Evolutionary conservation across 2,113 vertebrate genomes (phyloP), one percentile per base, ranked within the genome.

Genomic region (Siphamia tubifer): DNA sequence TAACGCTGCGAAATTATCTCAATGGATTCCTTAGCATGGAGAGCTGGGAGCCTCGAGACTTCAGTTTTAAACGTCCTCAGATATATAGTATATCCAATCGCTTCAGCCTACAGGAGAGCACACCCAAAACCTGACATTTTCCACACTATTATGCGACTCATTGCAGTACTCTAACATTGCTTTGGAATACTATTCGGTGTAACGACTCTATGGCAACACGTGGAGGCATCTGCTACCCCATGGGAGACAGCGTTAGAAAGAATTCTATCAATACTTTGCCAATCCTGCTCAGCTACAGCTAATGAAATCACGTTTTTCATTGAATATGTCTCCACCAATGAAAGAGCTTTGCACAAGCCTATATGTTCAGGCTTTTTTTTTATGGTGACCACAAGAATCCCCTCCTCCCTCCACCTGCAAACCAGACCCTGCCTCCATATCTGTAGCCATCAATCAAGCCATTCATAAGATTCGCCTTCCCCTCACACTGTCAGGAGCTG

Each of bases 1-100:
- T 88, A 92, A 91, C 89, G 87, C 89, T 91, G 86, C 86, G 87
- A 90, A 90, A 90, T 81, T 82, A 75, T 85, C 86, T 90, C 72
- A 78, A 79, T 81, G 82, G 70, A 77, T 74, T 71, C 61, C 44
- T 74, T 54, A 51, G 66, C 74, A 40, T 68, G 56, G 43, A 39
- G 68, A 68, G 54, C 49, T 53, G 53, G 70, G 78, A 67, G 65
- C 54, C 72, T 34, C 9, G 4, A 40, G 43, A 49, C 61, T 57
- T 48, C 28, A 62, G 67, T 74, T 67, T 63, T 55, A 68, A 68
- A 74, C 42, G 56, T 66, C 42, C 49, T 39, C 57, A 63, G n/a
- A 54, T 45, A 38, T 4, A 16, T n/a, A n/a, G n/a, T n/a, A n/a
- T 2, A 23, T 35, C 21, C 19, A 16, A 45, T 16, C n/a, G 1